Base-by-base conservation (phyloP, 2,888 invertebrate species). In the Xestia xanthographa region DNA sequence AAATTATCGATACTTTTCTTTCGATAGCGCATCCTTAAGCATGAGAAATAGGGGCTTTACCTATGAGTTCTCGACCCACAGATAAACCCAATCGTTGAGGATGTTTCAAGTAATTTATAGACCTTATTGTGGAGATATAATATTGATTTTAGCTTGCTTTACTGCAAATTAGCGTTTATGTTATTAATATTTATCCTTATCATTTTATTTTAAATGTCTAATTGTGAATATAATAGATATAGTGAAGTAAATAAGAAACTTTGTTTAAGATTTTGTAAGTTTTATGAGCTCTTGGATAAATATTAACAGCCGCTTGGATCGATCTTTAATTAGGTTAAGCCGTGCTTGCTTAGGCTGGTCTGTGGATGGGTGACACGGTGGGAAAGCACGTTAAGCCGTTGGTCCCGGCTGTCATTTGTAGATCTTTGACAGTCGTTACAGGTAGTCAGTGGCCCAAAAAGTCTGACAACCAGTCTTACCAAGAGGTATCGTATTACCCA, bases 1-100 rank as follows among this genome's bases (percentile, higher is more conserved):
- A 73, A 29, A 72, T 5, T 26, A 45, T 73, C 73, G 74, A 74
- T 48, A 74, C 1, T 63, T 76, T 14, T 38, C 4, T n/a, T 41
- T 2, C 22, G 20, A 9, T 12, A 22, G n/a, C 34, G 2, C 72
- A 29, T 79, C 70, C 34, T 70, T 77, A 60, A 5, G 22, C 50
- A 22, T 60, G 11, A 26, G 11, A 58, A 22, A 79, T 4, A 50
- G 43, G 50, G 72, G 14, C 6, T 43, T 60, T 60, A 60, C 72
- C 48, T 0, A 34, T 71, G 45, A 75, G 17, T 41, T 38, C 48
- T 0, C 69, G 41, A 76, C 29, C 50, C 45, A 26, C n/a, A 17
- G n/a, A 17, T 76, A 50, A 72, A 60, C 58, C 8, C 22, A 17
- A 34, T 9, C 26, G 41, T n/a, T 22, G 4, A 34, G 14, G n/a